Evolutionary conservation across 2,113 vertebrate genomes (phyloP).

Genomic region (human (Homo sapiens)): GRCh38 chr2:119145001-119145500

Average conservation of each 20-base stretch:
- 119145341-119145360: accelerated
- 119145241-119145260: accelerated
- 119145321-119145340: background rate
- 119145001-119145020: background rate
- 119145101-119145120: background rate
- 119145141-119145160: background rate
- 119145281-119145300: background rate
- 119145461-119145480: background rate
- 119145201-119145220: background rate
- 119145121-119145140: background rate
- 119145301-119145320: background rate
- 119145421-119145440: background rate
- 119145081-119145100: background rate
- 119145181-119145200: background rate
- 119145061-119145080: background rate
- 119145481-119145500: background rate
- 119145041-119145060: accelerated
- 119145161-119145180: background rate
- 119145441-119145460: accelerated
- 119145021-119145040: background rate
- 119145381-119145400: background rate
- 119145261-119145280: background rate
- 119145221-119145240: background rate
- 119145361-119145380: accelerated
- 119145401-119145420: background rate